Evolutionary conservation across 2,888 invertebrate genomes (phyloP), one percentile per base, ranked within the genome.

Genomic region (Nephrotoma guestfalica): DNA sequence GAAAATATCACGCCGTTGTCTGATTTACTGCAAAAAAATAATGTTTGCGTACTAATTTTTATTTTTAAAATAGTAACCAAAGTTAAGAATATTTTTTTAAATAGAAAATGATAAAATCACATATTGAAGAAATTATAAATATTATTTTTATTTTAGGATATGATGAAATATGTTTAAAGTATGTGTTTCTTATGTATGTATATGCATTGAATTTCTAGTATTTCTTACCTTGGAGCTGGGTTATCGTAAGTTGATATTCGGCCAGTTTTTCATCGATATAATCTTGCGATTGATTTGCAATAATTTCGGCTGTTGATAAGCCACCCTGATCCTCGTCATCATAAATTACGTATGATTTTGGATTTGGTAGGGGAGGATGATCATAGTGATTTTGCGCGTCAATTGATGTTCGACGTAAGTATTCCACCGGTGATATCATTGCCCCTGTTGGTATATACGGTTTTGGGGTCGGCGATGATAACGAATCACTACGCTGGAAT

Each of bases 241-340:
- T 95, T 91, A 98, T 98, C 45, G 97, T 97, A 88, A 96, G 95
- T 92, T 97, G 97, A 91, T 97, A 98, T 92, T 98, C 97, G 86
- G 97, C 97, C 89, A 98, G 93, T 91, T 97, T 96, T 92, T 98
- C 98, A 91, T 98, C 98, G 88, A 98, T 95, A 91, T 97, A 98
- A 92, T 98, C 97, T 92, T 98, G 97, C 87, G 97, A 97, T 92
- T 98, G 98, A 91, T 95, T 96, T 88, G 97, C 97, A 89, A 97
- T 97, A 89, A 97, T 97, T 92, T 97, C 97, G 85, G 97, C 97
- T 18, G 97, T 97, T 87, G 97, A 96, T 9, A 96, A 96, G 84
- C 97, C 96, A 88, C 95, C 93, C 88, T 95, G 95, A 90, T 95
- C 96, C 87, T 96, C 95, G 86, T 94, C 94, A 89, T 94, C 94